Conservation (phyloP, 2,797 vertebrate species). For the Taenioides sp. region DNA sequence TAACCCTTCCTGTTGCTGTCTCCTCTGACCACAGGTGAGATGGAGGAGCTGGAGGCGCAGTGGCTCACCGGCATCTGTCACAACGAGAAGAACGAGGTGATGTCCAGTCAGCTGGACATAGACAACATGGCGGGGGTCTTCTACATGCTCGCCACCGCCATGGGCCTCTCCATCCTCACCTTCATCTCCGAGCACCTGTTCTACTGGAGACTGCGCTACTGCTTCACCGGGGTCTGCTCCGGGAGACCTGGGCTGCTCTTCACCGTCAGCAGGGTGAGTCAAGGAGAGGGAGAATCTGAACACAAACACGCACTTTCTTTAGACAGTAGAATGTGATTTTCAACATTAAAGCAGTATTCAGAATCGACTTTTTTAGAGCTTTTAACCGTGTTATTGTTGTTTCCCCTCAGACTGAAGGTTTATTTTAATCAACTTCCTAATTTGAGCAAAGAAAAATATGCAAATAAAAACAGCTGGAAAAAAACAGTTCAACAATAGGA, state of each 20-base stretch:
- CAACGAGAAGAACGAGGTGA: slow-evolving; percentile 98
- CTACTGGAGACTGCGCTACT: slow-evolving; percentile 98
- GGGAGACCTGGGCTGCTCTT: slow-evolving; percentile 92
- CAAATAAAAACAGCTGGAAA: no score
- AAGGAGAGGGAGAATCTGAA: slow-evolving; percentile 45
- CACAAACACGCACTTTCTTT: no score
- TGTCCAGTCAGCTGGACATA: slow-evolving; percentile 97
- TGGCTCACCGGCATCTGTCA: slow-evolving; percentile 99
- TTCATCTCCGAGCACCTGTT: slow-evolving; percentile 98
- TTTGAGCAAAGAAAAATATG: no score
- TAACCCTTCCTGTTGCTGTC: background rate
- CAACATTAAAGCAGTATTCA: no score
- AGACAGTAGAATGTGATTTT: no score
- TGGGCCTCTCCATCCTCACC: slow-evolving; percentile 97
- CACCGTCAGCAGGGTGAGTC: slow-evolving; percentile 90
- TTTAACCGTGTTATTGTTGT: no score
- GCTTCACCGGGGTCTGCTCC: slow-evolving; percentile 94
- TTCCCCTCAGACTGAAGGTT: no score
- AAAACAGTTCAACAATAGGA: no score
- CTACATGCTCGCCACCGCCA: slow-evolving; percentile 97
- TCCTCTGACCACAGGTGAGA: slow-evolving; percentile 83
- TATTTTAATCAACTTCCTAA: no score
- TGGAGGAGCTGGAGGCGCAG: slow-evolving; percentile 97
- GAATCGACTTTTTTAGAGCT: no score
- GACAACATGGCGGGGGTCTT: slow-evolving; percentile 99